phyloP scores from a whole-genome alignment of 2,797 vertebrate species.

The Acomys russatus region DNA sequence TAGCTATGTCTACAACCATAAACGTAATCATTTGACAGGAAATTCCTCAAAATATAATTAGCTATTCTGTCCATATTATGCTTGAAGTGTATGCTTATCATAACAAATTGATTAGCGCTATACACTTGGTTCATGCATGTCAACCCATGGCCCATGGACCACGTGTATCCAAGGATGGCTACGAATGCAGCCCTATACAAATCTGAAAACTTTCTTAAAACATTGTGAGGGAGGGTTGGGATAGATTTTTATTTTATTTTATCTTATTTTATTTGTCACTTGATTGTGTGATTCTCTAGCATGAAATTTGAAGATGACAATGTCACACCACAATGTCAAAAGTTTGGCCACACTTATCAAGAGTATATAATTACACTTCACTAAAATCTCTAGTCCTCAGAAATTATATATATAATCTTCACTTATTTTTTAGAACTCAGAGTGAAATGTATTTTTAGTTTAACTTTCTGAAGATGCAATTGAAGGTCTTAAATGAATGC shows the following conservation, averaged over 20 bases:
- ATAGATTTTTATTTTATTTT: neutral
- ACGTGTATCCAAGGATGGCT: neutral
- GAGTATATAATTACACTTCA: neutral
- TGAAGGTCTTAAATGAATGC: neutral
- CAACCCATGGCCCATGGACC: neutral
- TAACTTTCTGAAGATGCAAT: conserved; percentile 36
- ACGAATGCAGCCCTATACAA: neutral
- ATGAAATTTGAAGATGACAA: neutral
- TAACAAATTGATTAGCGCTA: conserved; percentile 31
- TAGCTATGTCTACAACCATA: conserved; percentile 21
- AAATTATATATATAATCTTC: conserved; percentile 39
- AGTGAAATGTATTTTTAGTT: conserved; percentile 10
- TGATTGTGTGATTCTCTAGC: neutral
- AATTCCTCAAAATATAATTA: conserved; percentile 45
- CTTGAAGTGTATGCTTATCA: neutral
- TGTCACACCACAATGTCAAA: neutral
- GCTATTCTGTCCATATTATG: conserved; percentile 47
- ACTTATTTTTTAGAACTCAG: conserved; percentile 31
- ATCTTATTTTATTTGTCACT: neutral
- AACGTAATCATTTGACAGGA: conserved; percentile 38
- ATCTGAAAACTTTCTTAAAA: neutral
- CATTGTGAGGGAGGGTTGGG: neutral
- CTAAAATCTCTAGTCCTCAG: neutral
- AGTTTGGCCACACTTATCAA: neutral
- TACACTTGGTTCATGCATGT: neutral